Conservation (phyloP, 2,113 vertebrate species). For the Leucopternis melanops region DNA sequence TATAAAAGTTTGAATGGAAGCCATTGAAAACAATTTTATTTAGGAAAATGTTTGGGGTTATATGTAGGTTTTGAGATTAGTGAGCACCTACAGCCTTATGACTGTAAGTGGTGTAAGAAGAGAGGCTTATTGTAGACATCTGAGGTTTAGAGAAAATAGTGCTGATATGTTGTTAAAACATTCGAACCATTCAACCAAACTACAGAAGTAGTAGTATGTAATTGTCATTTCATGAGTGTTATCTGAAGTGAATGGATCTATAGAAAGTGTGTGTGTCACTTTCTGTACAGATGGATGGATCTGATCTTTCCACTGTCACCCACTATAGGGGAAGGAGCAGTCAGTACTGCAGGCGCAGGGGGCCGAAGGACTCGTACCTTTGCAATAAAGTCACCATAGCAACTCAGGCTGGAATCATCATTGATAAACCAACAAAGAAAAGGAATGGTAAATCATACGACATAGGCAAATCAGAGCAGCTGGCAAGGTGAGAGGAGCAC, state of each 20-base stretch:
- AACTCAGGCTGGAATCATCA: not conserved
- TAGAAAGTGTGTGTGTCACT: not conserved
- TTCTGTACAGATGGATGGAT: not conserved
- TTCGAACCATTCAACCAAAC: not conserved
- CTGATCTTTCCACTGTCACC: not conserved
- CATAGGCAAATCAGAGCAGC: not conserved
- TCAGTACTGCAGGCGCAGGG: fast-evolving
- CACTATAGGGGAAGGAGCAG: not conserved
- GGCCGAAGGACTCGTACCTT: not conserved
- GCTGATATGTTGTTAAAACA: not conserved
- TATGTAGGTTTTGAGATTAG: not conserved
- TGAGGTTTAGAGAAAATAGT: not conserved
- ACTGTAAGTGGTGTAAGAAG: not conserved
- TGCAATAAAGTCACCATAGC: not conserved
- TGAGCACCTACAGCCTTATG: not conserved
- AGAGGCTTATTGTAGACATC: not conserved
- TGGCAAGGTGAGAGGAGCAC: not conserved
- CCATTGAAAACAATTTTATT: not conserved
- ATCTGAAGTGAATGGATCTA: not conserved
- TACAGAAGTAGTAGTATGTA: not conserved
- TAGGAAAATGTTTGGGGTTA: not conserved
- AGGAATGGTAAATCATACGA: not conserved
- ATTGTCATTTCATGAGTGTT: not conserved
- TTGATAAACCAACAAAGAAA: not conserved
- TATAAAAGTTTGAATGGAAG: not conserved